A percentile compares a stretch with the other conserved stretches of the same genome.
Evolutionary conservation across 2,113 vertebrate species (phyloP).

Genomic region (Cnemophilus loriae): DNA sequence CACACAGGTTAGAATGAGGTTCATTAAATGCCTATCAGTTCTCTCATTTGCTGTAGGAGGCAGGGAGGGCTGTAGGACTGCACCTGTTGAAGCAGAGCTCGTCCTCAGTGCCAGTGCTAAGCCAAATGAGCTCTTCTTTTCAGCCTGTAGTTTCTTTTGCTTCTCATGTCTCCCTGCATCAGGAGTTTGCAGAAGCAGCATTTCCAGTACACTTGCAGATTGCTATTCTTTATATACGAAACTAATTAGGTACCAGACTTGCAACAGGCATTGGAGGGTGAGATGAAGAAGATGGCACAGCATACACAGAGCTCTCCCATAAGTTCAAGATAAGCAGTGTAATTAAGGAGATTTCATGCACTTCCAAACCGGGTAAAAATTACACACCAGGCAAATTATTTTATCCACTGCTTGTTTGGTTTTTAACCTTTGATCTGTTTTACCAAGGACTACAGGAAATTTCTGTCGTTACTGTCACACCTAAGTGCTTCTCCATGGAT

Average conservation of each 20-base stretch:
- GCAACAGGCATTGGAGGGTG: not conserved
- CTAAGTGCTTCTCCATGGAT: not conserved
- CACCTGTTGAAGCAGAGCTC: slow-evolving; percentile 49
- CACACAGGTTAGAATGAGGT: slow-evolving; percentile 58
- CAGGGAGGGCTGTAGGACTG: not conserved
- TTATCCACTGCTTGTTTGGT: not conserved
- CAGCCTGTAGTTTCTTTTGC: not conserved
- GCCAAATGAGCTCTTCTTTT: not conserved
- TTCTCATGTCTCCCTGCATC: not conserved
- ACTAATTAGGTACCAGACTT: not conserved
- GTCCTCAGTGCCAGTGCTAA: not conserved
- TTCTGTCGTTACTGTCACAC: not conserved
- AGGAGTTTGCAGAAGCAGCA: not conserved
- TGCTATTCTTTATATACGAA: not conserved
- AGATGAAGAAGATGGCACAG: not conserved
- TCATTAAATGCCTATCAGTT: slow-evolving; percentile 59
- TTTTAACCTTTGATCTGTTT: not conserved
- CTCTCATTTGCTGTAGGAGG: slow-evolving; percentile 17
- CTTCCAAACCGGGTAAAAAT: not conserved
- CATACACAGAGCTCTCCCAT: not conserved
- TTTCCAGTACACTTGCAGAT: not conserved
- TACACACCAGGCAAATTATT: not conserved
- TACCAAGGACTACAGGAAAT: not conserved
- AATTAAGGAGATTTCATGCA: not conserved
- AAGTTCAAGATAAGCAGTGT: not conserved